Evolutionary conservation across 2,113 vertebrate species (phyloP).

Genomic region (Eupsittula cactorum): DNA sequence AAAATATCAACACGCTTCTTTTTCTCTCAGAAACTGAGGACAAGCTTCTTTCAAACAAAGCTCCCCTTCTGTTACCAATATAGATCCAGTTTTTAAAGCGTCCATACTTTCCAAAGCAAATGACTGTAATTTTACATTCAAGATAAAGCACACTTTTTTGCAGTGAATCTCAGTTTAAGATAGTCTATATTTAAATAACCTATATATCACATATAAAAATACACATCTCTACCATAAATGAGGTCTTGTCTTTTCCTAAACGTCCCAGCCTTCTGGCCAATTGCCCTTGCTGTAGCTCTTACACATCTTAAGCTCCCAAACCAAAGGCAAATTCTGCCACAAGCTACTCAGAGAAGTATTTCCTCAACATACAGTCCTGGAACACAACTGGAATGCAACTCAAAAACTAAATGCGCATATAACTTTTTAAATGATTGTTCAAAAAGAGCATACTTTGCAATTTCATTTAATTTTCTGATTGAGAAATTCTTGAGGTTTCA

Average conservation of each 20-base stretch:
- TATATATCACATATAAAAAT: constrained; percentile 65
- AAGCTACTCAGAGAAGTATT: neutral
- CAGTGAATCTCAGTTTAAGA: constrained; percentile 32
- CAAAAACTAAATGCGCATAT: neutral
- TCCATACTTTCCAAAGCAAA: constrained; percentile 25
- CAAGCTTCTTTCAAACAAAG: neutral
- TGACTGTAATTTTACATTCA: constrained; percentile 54
- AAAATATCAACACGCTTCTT: neutral
- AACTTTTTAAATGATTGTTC: neutral
- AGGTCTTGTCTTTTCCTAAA: constrained; percentile 22
- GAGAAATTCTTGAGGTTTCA: neutral
- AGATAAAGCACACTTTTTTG: neutral
- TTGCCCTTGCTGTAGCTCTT: neutral
- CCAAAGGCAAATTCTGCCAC: neutral
- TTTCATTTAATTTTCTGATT: neutral
- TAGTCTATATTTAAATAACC: constrained; percentile 59
- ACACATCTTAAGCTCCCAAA: neutral
- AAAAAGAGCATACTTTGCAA: neutral
- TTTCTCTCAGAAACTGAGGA: neutral
- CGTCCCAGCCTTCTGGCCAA: neutral
- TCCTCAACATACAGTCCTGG: neutral
- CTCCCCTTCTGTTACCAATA: neutral
- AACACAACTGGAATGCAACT: neutral
- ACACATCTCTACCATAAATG: constrained; percentile 64
- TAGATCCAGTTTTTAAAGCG: constrained; percentile 17